These are phyloP conservation scores for Cynopterus brachyotis DNA, from an alignment of 2,113 vertebrate species.

Conservation along the genomic window DNA sequence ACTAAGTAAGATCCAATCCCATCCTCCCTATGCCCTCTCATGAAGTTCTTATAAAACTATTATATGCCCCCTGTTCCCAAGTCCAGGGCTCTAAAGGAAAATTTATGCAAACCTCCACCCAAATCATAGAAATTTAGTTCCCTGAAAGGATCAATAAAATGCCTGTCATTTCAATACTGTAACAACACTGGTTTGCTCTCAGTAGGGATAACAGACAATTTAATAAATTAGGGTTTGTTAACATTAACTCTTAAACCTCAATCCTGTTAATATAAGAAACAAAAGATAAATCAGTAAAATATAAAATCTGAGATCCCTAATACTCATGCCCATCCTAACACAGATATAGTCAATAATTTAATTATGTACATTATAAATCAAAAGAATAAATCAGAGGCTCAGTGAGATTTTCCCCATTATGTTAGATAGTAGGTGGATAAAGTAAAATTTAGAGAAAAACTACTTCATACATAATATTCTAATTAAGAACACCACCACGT, in stretches of 20 bases:
- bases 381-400: background rate
- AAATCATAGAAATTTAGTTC: constrained; percentile 16
- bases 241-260: constrained; percentile 38
- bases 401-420: background rate
- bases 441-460: constrained; percentile 8
- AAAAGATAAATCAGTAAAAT: background rate
- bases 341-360: constrained; percentile 22
- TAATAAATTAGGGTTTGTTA: background rate
- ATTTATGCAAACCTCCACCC: background rate
- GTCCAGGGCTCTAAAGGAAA: background rate
- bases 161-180: background rate
- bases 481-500: background rate
- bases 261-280: background rate
- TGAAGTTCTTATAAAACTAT: background rate
- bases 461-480: background rate
- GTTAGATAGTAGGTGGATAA: background rate
- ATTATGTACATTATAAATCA: background rate
- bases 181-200: background rate
- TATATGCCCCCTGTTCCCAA: background rate
- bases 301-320: background rate
- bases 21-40: background rate
- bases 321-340: background rate
- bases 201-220: background rate
- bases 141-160: constrained; percentile 4
- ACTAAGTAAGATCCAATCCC: background rate